A percentile compares a stretch with the other conserved stretches of the same genome.
Evolutionary conservation across 2,797 vertebrate species (phyloP).

Genomic region (Danionella dracula): DNA sequence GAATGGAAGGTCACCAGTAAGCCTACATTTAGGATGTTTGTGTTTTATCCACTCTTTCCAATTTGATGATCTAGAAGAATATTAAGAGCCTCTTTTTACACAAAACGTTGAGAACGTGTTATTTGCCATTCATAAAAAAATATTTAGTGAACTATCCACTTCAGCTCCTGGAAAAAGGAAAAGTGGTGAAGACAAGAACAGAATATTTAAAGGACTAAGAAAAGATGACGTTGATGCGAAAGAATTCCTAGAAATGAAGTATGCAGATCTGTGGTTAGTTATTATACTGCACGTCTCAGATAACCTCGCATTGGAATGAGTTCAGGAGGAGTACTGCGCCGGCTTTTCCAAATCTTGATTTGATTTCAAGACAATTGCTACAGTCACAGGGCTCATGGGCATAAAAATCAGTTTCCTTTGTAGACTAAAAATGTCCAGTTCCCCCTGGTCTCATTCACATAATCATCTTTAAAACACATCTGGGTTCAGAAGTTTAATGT

Average conservation of each 20-base stretch:
- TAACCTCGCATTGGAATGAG: constrained; percentile 25
- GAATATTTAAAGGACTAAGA: neutral
- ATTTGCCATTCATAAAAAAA: too few species aligned
- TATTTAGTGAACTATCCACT: neutral
- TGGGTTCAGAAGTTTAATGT: constrained; percentile 6
- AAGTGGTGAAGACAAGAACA: neutral
- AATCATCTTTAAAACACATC: neutral
- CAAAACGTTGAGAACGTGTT: too few species aligned
- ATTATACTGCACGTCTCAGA: neutral
- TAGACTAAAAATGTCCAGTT: neutral
- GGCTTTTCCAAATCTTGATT: constrained; percentile 9
- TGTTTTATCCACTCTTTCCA: too few species aligned
- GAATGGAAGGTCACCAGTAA: too few species aligned
- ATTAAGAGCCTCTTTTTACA: too few species aligned
- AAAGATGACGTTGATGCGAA: neutral
- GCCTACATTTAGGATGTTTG: too few species aligned
- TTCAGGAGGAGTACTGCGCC: neutral
- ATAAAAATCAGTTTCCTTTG: neutral
- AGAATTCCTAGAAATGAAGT: constrained; percentile 29
- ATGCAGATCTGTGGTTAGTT: constrained; percentile 22
- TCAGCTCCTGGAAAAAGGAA: neutral
- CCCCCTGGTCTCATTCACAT: neutral
- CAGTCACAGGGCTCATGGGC: neutral
- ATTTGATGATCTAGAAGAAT: too few species aligned
- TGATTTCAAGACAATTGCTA: constrained; percentile 19